phyloP scores from a whole-genome alignment of 1,140 invertebrate species.

The Drosophila oshimai region DNA sequence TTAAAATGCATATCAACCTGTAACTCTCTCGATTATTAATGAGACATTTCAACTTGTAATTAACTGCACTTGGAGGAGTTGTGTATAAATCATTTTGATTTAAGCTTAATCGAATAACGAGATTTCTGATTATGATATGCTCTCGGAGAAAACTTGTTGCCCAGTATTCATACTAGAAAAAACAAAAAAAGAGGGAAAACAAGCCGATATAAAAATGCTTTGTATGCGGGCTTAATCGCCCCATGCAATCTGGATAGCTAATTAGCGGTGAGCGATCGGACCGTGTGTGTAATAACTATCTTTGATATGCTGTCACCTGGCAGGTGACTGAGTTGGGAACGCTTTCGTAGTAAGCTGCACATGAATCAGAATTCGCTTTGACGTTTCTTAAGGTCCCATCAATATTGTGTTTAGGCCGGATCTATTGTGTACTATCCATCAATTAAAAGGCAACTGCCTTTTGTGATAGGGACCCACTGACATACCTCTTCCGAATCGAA shows the following conservation, averaged over 20 bases:
- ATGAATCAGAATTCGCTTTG: constrained; percentile 23
- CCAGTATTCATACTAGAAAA: not conserved
- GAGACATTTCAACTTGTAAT: constrained; percentile 62
- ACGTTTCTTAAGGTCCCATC: constrained; percentile 19
- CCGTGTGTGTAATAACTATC: constrained; percentile 31
- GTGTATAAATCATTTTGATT: constrained; percentile 68
- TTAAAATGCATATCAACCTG: constrained; percentile 23
- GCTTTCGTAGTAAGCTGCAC: not conserved
- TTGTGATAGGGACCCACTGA: not conserved
- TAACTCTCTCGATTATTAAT: constrained; percentile 57
- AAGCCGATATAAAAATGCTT: constrained; percentile 2
- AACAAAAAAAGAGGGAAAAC: not conserved
- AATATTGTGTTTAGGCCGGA: constrained; percentile 14
- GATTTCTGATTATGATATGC: constrained; percentile 68
- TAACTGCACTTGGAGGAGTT: constrained; percentile 48
- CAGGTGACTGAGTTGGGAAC: constrained; percentile 20
- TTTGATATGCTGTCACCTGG: constrained; percentile 33
- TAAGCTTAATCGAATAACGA: constrained; percentile 72
- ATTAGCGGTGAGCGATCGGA: constrained; percentile 44
- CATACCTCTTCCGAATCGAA: constrained; percentile 17
- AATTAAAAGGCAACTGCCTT: constrained; percentile 16
- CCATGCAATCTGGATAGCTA: constrained; percentile 41
- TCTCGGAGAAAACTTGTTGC: constrained; percentile 40
- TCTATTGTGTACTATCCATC: constrained; percentile 36
- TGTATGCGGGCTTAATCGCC: constrained; percentile 37